These are phyloP conservation scores for Selene dorsalis DNA, from an alignment of 2,797 vertebrate species.

Conservation along the genomic window DNA sequence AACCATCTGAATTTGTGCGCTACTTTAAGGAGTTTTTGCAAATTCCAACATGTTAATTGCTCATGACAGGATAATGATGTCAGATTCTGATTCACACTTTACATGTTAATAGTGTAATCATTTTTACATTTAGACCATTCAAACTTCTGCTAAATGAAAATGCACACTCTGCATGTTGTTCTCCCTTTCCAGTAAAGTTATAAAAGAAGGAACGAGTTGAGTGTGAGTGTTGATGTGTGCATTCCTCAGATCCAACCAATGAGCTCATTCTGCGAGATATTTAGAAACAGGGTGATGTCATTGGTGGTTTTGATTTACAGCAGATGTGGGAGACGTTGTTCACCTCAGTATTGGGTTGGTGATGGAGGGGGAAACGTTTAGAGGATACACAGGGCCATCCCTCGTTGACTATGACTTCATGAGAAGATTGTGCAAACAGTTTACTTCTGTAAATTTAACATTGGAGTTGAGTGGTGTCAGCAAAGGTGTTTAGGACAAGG, in stretches of 20 bases:
- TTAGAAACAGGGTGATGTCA: slow-evolving; percentile 75
- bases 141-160: neutral
- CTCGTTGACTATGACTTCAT: slow-evolving; percentile 2
- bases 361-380: slow-evolving; percentile 21
- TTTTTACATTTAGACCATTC: slow-evolving; percentile 17
- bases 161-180: slow-evolving; percentile 16
- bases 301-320: slow-evolving; percentile 61
- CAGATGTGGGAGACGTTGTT: slow-evolving; percentile 69
- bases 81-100: slow-evolving; percentile 23
- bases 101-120: slow-evolving; percentile 1
- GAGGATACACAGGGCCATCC: neutral
- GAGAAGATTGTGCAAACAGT: neutral
- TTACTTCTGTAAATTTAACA: slow-evolving; percentile 14
- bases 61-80: slow-evolving; percentile 15
- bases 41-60: slow-evolving; percentile 35
- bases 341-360: slow-evolving; percentile 27
- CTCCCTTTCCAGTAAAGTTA: slow-evolving; percentile 31
- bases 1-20: slow-evolving; percentile 62
- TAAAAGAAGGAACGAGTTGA: slow-evolving; percentile 40
- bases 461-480: neutral
- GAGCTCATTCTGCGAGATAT: slow-evolving; percentile 70
- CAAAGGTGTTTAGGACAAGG: neutral
- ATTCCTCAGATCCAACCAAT: slow-evolving; percentile 69
- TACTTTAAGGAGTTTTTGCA: slow-evolving; percentile 10
- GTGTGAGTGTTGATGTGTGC: slow-evolving; percentile 58